Evolutionary conservation across 2,113 vertebrate species (phyloP), one percentile per base, ranked within the genome.

Genomic region (Alaudala cheleensis): DNA sequence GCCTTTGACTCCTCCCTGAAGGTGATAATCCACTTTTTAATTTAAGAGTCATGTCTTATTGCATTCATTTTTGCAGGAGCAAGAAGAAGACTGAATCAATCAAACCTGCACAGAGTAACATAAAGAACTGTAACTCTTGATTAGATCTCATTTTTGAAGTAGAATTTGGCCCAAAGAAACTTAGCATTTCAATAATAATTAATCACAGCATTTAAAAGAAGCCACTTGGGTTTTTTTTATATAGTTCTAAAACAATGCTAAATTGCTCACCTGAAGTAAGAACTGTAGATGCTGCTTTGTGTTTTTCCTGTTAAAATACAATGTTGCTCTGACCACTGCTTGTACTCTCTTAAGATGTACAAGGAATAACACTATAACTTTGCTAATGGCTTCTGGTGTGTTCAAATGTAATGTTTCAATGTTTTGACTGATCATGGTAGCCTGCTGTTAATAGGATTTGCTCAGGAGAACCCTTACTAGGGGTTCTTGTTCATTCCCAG

Each of bases 251-350:
- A 74, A 49, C 28, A 31, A n/a, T 3, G 11, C 26, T 82, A 12
- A 56, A 72, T 86, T 64, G 25, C 45, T 91, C 28, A 56, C 24
- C n/a, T 76, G 23, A 57, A 90, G 16, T 18, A n/a, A 62, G 31
- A 76, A 42, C 40, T 21, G 16, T 42, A 77, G 42, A 62, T 42
- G 24, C 42, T 50, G 37, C 62, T 91, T 80, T 72, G 25, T 0
- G 50, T 83, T 92, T 86, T 61, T 25, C 39, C 39, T 54, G 45
- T 69, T 84, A 58, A 91, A 89, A 70, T 77, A 67, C 0, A 3
- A 34, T 3, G 0, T 57, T 42, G 22, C 23, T 90, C 58, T 0
- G 0, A 28, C 37, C 57, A 49, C 17, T 0, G 0, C 25, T 60
- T 80, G 37, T 29, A 44, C 6, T 14, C 10, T 77, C 82, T 65